These are phyloP conservation scores for Timema cristinae DNA, from an alignment of 2,888 invertebrate genomes.

Conservation along the genomic window DNA sequence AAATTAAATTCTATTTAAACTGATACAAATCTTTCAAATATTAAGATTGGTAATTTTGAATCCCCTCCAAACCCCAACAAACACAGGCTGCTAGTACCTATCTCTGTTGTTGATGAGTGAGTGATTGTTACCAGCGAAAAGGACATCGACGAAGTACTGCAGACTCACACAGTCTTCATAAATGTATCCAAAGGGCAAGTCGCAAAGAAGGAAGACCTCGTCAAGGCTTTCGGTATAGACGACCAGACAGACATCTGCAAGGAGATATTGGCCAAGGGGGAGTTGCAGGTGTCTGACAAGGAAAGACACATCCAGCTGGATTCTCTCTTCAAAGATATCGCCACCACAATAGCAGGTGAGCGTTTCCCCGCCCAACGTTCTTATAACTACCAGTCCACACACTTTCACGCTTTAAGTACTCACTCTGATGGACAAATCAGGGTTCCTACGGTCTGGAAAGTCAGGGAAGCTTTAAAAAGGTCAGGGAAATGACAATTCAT, in stretches of 20 bases:
- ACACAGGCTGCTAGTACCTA: too few relatives aligned
- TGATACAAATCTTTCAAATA: too few relatives aligned
- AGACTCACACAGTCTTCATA: slow-evolving; percentile 91
- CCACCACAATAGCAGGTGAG: slow-evolving; percentile 78
- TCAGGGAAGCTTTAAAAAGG: too few relatives aligned
- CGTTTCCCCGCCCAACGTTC: not conserved
- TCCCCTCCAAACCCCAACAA: too few relatives aligned
- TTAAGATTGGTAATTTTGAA: too few relatives aligned
- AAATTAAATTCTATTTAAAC: too few relatives aligned
- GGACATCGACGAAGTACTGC: slow-evolving; percentile 97
- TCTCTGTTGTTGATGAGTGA: too few relatives aligned
- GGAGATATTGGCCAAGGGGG: slow-evolving; percentile 88
- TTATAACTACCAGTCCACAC: too few relatives aligned
- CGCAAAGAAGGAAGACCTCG: slow-evolving; percentile 93
- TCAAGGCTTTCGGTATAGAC: slow-evolving; percentile 85
- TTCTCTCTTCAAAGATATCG: slow-evolving; percentile 86
- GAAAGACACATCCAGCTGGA: slow-evolving; percentile 91
- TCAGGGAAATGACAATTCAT: too few relatives aligned
- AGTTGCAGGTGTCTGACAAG: slow-evolving; percentile 96
- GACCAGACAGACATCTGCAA: slow-evolving; percentile 92
- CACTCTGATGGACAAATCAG: too few relatives aligned
- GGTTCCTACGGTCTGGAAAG: too few relatives aligned
- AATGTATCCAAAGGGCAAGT: slow-evolving; percentile 99
- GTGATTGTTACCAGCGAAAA: slow-evolving; percentile 87
- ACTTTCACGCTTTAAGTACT: too few relatives aligned